Evolutionary conservation across 1,140 invertebrate genomes (phyloP), one percentile per base, ranked within the genome.

Genomic region (Plodia interpunctella): DNA sequence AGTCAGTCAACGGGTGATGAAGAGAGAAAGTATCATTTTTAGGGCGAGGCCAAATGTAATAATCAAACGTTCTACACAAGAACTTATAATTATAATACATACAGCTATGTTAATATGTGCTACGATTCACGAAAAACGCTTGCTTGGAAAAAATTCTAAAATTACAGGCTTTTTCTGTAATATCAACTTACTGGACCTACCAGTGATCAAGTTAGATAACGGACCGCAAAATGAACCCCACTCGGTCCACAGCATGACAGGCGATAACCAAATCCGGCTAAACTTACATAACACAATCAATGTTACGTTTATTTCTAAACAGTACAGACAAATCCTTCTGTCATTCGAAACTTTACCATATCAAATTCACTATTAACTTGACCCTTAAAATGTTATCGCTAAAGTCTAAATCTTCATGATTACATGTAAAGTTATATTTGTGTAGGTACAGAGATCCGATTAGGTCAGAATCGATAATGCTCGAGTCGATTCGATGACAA

Each of bases 221-320:
- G 3, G n/a, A 57, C 25, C 54, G 56, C 59, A 52, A 60, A 65
- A 63, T n/a, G 49, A 49, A 57, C 51, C 54, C 66, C 63, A 25
- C 21, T n/a, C 60, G 44, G 30, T 8, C 18, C 44, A 32, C 49
- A 61, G 58, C 62, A 68, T 78, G 78, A 80, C 76, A 68, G 65
- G 69, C 74, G 70, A 32, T 69, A 78, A 66, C 66, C 63, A 72
- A 75, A 66, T 66, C 63, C 73, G 68, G 69, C 58, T 73, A 70
- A 75, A 70, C 74, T 79, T 73, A 77, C 68, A 76, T 76, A 76
- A 83, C 70, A 70, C 72, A 83, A 83, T 83, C 80, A 83, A 69
- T 72, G 71, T 75, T 69, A 78, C 72, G 74, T 83, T 83, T 80
- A 80, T 78, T 83, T 80, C 73, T 80, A 76, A 78, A 76, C 72